Base-by-base conservation (phyloP, 53 echinoderm and acorn worm species). In the Temnopleurus reevesii region DNA sequence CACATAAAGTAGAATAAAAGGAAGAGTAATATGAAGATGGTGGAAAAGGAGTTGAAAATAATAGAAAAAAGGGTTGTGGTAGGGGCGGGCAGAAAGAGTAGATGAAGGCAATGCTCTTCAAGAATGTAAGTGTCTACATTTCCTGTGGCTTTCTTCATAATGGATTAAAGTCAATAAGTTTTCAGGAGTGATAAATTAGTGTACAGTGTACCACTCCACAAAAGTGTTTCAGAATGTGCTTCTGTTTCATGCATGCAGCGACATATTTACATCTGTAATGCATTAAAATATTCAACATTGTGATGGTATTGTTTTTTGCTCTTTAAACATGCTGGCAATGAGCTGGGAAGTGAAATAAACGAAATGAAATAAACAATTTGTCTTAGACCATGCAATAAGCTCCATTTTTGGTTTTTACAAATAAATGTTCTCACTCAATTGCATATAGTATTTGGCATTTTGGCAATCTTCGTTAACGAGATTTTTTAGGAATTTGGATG, bases 121-220 rank as follows among this genome's bases (percentile, higher is more conserved):
- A 79, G 76, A 79, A 79, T 49, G 49, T 79, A 79, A 79, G 79
- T 79, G 79, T 79, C 49, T 3, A 28, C 79, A 49, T 79, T 79
- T 79, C 79, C 79, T 79, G 79, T 49, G 12, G 17, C 29, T 28
- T 27, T 13, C 79, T 18, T 79, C 8, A 79, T 28, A 79, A 49
- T 71, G 71, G 71, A 71, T 71, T 71, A 43, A 36, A 71, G 71
- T 71, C 41, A 71, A 71, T 71, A 41, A 12, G 23, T 41, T 71
- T 71, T 43, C 71, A 41, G 71, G 41, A 36, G 41, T 38, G 36
- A 38, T 41, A n/a, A 38, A 71, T 41, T 71, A n/a, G n/a, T n/a
- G n/a, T n/a, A n/a, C n/a, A n/a, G n/a, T n/a, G 21, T 26, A 9
- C 71, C 43, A n/a, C 23, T 33, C 12, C 41, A 71, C 41, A 38